Evolutionary conservation across 30 jellyfish, hydroid and myxozoan genomes (phyloP).

Genomic region (Pelagia noctiluca): DNA sequence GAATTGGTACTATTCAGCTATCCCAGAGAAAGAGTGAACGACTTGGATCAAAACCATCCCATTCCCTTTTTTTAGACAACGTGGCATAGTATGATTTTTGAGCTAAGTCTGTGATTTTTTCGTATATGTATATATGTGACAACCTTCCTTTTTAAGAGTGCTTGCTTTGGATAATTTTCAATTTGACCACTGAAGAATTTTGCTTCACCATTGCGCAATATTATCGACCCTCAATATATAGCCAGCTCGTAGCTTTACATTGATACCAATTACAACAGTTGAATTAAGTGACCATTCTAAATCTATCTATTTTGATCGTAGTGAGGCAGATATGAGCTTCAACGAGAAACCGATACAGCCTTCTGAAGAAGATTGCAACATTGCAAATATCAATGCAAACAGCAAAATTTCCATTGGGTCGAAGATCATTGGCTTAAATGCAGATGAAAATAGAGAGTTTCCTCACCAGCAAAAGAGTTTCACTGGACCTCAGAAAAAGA

Average conservation of each 20-base stretch:
- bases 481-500: background rate
- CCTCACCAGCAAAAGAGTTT: conserved; percentile 39
- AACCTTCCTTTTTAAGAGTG: too few relatives aligned
- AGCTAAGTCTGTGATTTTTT: conserved; percentile 5
- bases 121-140: too few relatives aligned
- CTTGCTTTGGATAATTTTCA: too few relatives aligned
- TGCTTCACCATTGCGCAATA: too few relatives aligned
- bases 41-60: conserved; percentile 32
- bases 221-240: too few relatives aligned
- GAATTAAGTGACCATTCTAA: too few relatives aligned
- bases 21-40: conserved; percentile 10
- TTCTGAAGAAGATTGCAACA: conserved; percentile 38
- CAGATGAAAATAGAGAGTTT: conserved; percentile 12
- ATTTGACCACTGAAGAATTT: too few relatives aligned
- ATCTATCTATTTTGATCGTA: too few relatives aligned
- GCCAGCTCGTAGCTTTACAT: too few relatives aligned
- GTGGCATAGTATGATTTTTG: conserved; percentile 14
- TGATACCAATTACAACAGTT: too few relatives aligned
- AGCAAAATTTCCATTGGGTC: conserved; percentile 49
- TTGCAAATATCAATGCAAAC: conserved; percentile 49
- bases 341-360: conserved; percentile 60
- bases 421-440: conserved; percentile 27
- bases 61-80: conserved; percentile 20
- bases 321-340: conserved; percentile 30
- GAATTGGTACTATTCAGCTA: conserved; percentile 4